Base-by-base conservation (phyloP, 2,888 invertebrate species). In the Aelia acuminata region DNA sequence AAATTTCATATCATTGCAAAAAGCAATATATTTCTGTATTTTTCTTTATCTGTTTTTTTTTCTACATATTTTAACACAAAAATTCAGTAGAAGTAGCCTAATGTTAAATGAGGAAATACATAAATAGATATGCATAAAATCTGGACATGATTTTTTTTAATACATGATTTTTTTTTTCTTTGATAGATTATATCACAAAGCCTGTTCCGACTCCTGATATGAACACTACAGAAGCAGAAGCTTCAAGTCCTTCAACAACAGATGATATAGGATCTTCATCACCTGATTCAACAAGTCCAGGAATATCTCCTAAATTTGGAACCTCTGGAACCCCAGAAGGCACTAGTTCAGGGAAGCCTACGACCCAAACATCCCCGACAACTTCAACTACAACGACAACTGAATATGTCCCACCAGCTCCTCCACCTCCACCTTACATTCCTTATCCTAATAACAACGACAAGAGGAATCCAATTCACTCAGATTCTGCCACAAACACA, bases 401-500 rank as follows among this genome's bases (percentile, higher is more conserved):
- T 31, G 84, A 90, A 87, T 90, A 91, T 86, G 88, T 89, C 89
- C 89, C 90, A 88, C 87, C 90, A n/a, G 35, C 43, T 20, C 87
- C 63, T 43, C 87, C 87, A 91, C 91, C 90, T 91, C 92, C 91
- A 90, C 92, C 89, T 50, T 89, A 88, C 31, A 85, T 89, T 31
- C 92, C 90, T 91, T 92, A 80, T 92, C 93, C 49, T 91, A 84
- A 89, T 88, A 92, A 92, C 85, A 91, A 91, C 84, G 89, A 89
- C 84, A 63, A 89, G 87, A 92, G 92, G 87, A 91, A 91, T 75
- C 80, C 80, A 43, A 94, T 95, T 90, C 95, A 94, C 89, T 95
- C 95, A 20, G 95, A 95, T 91, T 95, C 95, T 87, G 95, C 95
- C 53, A 96, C 96, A 91, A 95, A 95, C 91, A 95, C 95, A 0